These are phyloP conservation scores for Samia ricini DNA, from an alignment of 1,140 invertebrate species.

Conservation along the genomic window DNA sequence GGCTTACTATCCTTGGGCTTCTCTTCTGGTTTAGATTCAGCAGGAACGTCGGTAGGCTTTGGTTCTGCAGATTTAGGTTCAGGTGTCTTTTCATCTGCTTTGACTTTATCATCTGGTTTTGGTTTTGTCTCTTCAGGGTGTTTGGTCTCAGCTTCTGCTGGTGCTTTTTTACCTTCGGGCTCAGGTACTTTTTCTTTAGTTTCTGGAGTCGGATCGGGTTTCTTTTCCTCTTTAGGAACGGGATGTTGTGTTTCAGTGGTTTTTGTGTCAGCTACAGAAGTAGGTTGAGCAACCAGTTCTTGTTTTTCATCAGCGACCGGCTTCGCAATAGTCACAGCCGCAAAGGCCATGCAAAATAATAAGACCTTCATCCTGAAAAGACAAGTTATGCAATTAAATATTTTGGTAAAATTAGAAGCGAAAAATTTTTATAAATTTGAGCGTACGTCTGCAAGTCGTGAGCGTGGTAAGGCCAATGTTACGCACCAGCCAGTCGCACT, in stretches of 20 bases:
- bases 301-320: constrained; percentile 66
- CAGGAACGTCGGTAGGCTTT: constrained; percentile 30
- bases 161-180: constrained; percentile 22
- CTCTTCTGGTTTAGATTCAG: constrained; percentile 28
- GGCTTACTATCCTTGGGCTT: constrained; percentile 26
- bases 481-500: constrained; percentile 53
- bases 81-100: constrained; percentile 21
- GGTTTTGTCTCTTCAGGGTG: constrained; percentile 14
- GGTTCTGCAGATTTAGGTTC: constrained; percentile 34
- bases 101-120: constrained; percentile 17
- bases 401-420: constrained; percentile 39
- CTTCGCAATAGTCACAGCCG: constrained; percentile 65
- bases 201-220: constrained; percentile 33
- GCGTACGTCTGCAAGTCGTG: constrained; percentile 63
- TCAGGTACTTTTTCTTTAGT: constrained; percentile 27
- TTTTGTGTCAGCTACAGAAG: constrained; percentile 35
- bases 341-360: constrained; percentile 69
- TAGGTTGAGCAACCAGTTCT: constrained; percentile 32
- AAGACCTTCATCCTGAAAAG: constrained; percentile 74
- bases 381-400: constrained; percentile 43
- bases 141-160: constrained; percentile 18
- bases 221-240: constrained; percentile 34
- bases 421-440: constrained; percentile 39
- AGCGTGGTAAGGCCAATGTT: constrained; percentile 72
- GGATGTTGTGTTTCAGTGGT: constrained; percentile 27